Evolutionary conservation across 2,888 invertebrate species (phyloP).

Genomic region (Leptopilina myrica): DNA sequence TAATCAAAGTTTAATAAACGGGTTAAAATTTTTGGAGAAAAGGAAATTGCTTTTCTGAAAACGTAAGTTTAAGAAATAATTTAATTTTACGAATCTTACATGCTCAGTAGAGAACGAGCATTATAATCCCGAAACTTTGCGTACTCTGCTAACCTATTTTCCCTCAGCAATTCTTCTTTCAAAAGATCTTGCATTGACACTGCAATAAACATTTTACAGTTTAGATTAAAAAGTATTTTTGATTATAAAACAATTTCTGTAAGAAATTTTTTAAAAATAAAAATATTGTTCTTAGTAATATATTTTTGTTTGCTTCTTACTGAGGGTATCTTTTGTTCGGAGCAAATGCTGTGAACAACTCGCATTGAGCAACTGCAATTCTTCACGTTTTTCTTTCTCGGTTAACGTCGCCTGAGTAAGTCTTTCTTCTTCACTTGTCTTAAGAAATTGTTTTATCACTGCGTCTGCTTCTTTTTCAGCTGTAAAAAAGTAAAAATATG

Average conservation of each 20-base stretch:
- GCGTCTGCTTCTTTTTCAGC: constrained; percentile 83
- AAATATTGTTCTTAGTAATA: constrained; percentile 7
- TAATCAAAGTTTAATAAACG: constrained; percentile 44
- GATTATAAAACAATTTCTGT: neutral
- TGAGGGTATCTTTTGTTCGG: constrained; percentile 82
- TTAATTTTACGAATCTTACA: constrained; percentile 76
- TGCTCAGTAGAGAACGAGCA: constrained; percentile 82
- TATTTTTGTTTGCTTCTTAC: constrained; percentile 62
- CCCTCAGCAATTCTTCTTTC: constrained; percentile 82
- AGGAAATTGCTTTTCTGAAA: neutral
- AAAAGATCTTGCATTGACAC: constrained; percentile 85
- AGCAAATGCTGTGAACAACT: constrained; percentile 78
- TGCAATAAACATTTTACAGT: constrained; percentile 56
- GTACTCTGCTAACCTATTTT: constrained; percentile 81
- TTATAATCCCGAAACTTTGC: constrained; percentile 79
- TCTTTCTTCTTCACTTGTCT: constrained; percentile 81
- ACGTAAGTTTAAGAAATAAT: constrained; percentile 12
- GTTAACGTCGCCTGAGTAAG: constrained; percentile 79
- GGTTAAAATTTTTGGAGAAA: neutral
- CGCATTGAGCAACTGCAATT: constrained; percentile 82
- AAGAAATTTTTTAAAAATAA: neutral
- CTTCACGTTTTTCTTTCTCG: constrained; percentile 83
- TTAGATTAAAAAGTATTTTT: neutral
- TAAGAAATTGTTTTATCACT: constrained; percentile 83
- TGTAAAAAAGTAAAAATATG: constrained; percentile 64